phyloP scores from a whole-genome alignment of 2,113 vertebrate genomes.

The Myotis lucifugus region DNA sequence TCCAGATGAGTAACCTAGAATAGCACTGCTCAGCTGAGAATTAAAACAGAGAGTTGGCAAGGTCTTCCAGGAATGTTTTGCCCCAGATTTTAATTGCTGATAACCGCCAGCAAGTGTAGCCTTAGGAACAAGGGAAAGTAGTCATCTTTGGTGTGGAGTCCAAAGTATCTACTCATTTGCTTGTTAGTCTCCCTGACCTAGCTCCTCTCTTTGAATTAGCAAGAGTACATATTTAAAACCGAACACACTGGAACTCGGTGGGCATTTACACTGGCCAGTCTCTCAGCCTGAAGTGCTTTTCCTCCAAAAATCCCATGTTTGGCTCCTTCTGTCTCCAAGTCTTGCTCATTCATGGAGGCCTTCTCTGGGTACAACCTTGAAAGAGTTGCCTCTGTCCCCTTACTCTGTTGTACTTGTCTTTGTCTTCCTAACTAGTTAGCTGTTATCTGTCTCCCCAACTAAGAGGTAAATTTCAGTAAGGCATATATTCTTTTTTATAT shows the following conservation, averaged over 20 bases:
- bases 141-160: not conserved
- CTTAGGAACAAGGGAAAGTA: not conserved
- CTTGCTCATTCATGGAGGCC: not conserved
- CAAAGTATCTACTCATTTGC: not conserved
- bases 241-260: not conserved
- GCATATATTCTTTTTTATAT: not conserved
- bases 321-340: not conserved
- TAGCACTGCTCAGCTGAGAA: slow-evolving; percentile 62
- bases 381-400: not conserved
- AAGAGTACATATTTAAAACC: not conserved
- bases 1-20: slow-evolving; percentile 68
- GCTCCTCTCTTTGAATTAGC: not conserved
- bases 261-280: not conserved
- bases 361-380: not conserved
- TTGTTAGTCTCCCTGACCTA: not conserved
- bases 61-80: not conserved
- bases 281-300: not conserved
- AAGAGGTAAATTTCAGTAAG: not conserved
- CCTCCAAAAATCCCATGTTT: not conserved
- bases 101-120: not conserved
- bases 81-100: slow-evolving; percentile 43
- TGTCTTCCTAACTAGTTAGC: not conserved
- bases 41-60: not conserved
- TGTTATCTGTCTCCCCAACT: not conserved
- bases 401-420: not conserved